phyloP scores from a whole-genome alignment of 2,888 invertebrate species.

The Lordiphosa fenestrarum region DNA sequence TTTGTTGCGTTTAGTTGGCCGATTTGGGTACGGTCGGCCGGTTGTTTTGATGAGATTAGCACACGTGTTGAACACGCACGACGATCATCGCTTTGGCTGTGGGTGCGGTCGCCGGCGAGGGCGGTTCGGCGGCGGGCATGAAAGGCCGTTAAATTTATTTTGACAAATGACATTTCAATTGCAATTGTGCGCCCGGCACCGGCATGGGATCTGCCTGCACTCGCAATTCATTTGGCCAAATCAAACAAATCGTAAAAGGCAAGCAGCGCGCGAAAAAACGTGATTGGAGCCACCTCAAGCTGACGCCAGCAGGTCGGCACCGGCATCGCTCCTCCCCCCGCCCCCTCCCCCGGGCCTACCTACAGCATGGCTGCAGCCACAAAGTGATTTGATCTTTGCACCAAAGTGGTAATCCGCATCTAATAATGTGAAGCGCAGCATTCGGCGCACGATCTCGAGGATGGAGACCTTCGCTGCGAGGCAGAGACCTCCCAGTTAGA shows the following conservation, averaged over 20 bases:
- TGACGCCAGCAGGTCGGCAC: slow-evolving; percentile 52
- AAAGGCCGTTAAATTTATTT: slow-evolving; percentile 73
- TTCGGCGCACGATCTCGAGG: slow-evolving; percentile 74
- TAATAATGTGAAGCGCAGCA: slow-evolving; percentile 78
- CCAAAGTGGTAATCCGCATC: slow-evolving; percentile 76
- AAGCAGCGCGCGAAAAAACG: slow-evolving; percentile 60
- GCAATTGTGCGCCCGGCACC: slow-evolving; percentile 48
- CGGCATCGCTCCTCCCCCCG: slow-evolving; percentile 9
- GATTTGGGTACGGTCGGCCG: slow-evolving; percentile 30
- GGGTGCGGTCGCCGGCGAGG: slow-evolving; percentile 21
- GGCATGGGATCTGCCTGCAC: slow-evolving; percentile 44
- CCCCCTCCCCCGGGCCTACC: slow-evolving; percentile 35
- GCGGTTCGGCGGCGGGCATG: slow-evolving; percentile 45
- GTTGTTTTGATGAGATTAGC: slow-evolving; percentile 70
- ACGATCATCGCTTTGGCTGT: slow-evolving; percentile 11
- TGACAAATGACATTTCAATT: slow-evolving; percentile 79
- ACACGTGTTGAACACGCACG: slow-evolving; percentile 78
- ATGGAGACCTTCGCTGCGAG: slow-evolving; percentile 17
- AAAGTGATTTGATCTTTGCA: slow-evolving; percentile 75
- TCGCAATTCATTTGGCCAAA: slow-evolving; percentile 70
- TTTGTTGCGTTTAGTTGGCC: slow-evolving; percentile 65
- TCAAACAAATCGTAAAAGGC: slow-evolving; percentile 73
- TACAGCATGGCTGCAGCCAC: slow-evolving; percentile 56
- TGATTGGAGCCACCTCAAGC: slow-evolving; percentile 69
- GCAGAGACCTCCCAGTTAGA: slow-evolving; percentile 64